Conservation (phyloP, 1,140 invertebrate genomes). For the Brachionus asplanchnoidis region DNA sequence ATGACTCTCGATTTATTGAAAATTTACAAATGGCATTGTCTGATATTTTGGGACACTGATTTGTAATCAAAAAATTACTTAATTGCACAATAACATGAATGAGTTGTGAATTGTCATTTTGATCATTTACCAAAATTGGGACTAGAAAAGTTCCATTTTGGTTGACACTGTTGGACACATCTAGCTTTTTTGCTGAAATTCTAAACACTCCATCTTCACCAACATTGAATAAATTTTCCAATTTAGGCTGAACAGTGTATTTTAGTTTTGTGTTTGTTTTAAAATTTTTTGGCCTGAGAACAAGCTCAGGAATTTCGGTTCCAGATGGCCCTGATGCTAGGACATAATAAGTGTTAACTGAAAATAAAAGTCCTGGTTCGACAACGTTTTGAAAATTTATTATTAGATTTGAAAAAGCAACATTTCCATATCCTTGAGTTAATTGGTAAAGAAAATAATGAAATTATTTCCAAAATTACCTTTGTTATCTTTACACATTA, state of each 20-base stretch:
- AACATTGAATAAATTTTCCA: background rate
- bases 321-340: background rate
- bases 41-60: slow-evolving; percentile 25
- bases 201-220: background rate
- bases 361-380: background rate
- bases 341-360: background rate
- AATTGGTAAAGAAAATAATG: background rate
- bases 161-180: background rate
- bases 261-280: background rate
- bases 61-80: background rate
- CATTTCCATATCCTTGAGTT: background rate
- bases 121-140: background rate
- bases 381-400: background rate
- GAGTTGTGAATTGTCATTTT: background rate
- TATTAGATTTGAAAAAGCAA: background rate
- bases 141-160: background rate
- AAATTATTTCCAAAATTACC: background rate
- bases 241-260: background rate
- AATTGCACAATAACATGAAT: background rate
- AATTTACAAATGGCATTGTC: background rate
- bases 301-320: slow-evolving; percentile 12
- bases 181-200: background rate
- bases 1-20: background rate
- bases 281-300: background rate
- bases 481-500: slow-evolving; percentile 17